Base-by-base conservation (phyloP, 1,140 invertebrate species). In the Drosophila nigromelanica region DNA sequence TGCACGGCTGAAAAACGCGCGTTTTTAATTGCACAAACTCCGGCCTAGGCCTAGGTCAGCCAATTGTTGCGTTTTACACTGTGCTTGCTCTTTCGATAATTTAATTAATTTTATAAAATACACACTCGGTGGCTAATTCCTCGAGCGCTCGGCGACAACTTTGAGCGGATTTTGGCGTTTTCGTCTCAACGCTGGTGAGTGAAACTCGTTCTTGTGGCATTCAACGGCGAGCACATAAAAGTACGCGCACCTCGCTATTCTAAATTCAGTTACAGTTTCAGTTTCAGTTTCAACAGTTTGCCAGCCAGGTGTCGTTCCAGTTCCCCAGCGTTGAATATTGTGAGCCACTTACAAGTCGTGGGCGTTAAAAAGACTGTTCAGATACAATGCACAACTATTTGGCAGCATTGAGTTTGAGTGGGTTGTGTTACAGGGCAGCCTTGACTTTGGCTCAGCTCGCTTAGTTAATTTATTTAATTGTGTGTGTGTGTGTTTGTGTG, bases 181-280 rank as follows among this genome's bases (percentile, higher is more conserved):
- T 79, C 47, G 52, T 27, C 27, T 27, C 27, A 27, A 24, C 2
- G 21, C 10, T 27, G 39, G 43, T 80, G 79, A 83, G 76, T 89
- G 77, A 55, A 78, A 89, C 75, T 89, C 76, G 80, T 83, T 83
- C 75, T 62, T 90, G 81, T 90, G 87, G 87, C 87, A 90, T 90
- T 90, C 87, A 87, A 87, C 87, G 64, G 56, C 71, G 63, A 77
- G 63, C 83, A 79, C 85, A 90, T 90, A 90, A 83, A 90, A 90
- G 81, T 87, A 74, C 72, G 77, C 60, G 33, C 56, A 51, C 58
- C 59, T 72, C 68, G 79, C 76, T 70, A 78, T 90, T 90, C 87
- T 83, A 83, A 70, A 70, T 59, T 90, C 87, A 90, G 87, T 90
- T 87, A 78, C 77, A 74, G 70, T 80, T 86, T 80, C 71, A 79